Percentiles rank a stretch among this genome's conserved stretches.
These are phyloP conservation scores for Fragum fragum DNA, from an alignment of 2,888 invertebrate species.

Conservation along the genomic window DNA sequence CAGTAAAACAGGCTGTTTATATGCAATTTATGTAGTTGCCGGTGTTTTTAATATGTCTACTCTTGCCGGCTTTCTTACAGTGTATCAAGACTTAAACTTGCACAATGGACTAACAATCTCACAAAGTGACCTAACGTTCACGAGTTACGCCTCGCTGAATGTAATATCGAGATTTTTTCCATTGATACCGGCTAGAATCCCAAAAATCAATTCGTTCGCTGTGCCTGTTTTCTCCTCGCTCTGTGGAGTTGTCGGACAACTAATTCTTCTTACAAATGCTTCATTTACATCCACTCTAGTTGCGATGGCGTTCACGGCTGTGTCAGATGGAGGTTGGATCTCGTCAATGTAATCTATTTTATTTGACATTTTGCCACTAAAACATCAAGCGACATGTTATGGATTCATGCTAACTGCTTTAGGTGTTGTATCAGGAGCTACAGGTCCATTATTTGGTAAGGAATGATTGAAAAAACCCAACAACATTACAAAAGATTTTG, in stretches of 20 bases:
- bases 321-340: neutral
- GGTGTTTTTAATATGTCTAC: neutral
- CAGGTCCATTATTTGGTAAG: conserved; percentile 25
- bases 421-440: neutral
- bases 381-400: neutral
- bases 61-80: neutral
- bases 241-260: neutral
- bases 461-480: too few species aligned
- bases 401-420: conserved; percentile 19
- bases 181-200: neutral
- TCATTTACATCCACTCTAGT: neutral
- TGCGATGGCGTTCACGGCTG: neutral
- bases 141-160: neutral
- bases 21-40: neutral
- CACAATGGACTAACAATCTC: neutral
- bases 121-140: conserved; percentile 10
- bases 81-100: conserved; percentile 11
- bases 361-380: neutral
- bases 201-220: neutral
- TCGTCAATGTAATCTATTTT: neutral
- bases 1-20: neutral
- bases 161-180: neutral
- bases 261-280: neutral
- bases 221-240: neutral
- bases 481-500: too few species aligned